Evolutionary conservation across 2,113 vertebrate genomes (phyloP), one percentile per base, ranked within the genome.

Genomic region (Epinephelus moara): DNA sequence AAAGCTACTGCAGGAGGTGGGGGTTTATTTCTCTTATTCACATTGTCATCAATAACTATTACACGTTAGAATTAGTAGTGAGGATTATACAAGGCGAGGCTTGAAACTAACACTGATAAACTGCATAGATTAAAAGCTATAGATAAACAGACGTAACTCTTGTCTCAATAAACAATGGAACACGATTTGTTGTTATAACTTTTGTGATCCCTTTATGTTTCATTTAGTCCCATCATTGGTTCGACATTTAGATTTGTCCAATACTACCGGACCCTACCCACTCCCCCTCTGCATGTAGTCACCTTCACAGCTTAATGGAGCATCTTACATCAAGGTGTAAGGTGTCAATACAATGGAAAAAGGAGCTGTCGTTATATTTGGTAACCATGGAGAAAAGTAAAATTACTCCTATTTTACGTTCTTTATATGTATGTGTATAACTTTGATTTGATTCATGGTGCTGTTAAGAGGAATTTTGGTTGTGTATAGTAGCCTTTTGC

Each of bases 1-100:
- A 70, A 17, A 18, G 0, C 0, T 0, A 0, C 68, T 92, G 88
- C 87, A 90, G 45, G 6, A 12, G 14, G 84, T 85, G 56, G 8
- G n/a, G 3, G 7, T 11, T 49, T 63, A 6, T 2, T 61, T 33
- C 19, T 52, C 7, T 55, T 23, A 18, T 60, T 63, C n/a, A 63
- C 11, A 3, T 60, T 4, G 17, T 25, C 18, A 52, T 10, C 40
- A 42, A 3, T 7, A 68, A 2, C 18, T 57, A 13, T 25, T 40
- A 25, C 4, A 30, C 30, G 30, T 30, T 30, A 30, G 4, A 25
- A 57, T 42, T 12, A 19, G n/a, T n/a, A n/a, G 49, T 37, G 0
- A 30, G 9, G 30, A 70, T 37, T n/a, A 23, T 55, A 15, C 19
- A 33, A 52, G 7, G 19, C 33, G 6, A 64, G 21, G 21, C 3